Conservation (phyloP, 53 echinoderm and acorn worm species). For the Holothuria scabra region DNA sequence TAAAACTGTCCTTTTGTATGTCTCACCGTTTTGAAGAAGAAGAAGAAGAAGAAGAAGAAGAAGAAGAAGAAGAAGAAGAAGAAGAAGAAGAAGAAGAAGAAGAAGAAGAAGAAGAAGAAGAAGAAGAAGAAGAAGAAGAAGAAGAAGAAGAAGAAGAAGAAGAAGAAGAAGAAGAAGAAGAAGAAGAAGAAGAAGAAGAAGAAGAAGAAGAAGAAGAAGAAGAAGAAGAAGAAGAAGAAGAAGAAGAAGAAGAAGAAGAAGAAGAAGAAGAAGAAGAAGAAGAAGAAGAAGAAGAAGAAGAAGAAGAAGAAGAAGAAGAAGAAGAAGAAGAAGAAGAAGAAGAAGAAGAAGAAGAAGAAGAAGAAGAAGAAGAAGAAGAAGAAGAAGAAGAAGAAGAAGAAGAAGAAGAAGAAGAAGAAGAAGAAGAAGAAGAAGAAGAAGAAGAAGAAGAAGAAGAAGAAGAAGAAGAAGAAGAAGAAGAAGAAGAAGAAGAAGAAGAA, state of each 20-base stretch:
- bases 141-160: constrained; percentile 39
- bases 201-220: constrained; percentile 39
- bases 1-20: background rate
- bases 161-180: constrained; percentile 39
- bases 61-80: constrained; percentile 39
- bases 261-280: constrained; percentile 27
- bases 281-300: constrained; percentile 39
- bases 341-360: constrained; percentile 39
- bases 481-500: constrained; percentile 39
- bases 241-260: constrained; percentile 25
- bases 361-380: constrained; percentile 39
- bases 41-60: constrained; percentile 39
- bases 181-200: constrained; percentile 39
- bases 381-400: constrained; percentile 39
- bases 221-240: constrained; percentile 39
- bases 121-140: constrained; percentile 39
- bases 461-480: constrained; percentile 39
- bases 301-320: constrained; percentile 39
- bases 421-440: constrained; percentile 39
- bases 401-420: constrained; percentile 39
- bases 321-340: constrained; percentile 39
- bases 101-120: constrained; percentile 39
- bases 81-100: constrained; percentile 39
- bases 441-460: constrained; percentile 39
- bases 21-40: too few relatives aligned